Base-by-base conservation (phyloP, 2,113 vertebrate genomes). In the Asarcornis scutulata region DNA sequence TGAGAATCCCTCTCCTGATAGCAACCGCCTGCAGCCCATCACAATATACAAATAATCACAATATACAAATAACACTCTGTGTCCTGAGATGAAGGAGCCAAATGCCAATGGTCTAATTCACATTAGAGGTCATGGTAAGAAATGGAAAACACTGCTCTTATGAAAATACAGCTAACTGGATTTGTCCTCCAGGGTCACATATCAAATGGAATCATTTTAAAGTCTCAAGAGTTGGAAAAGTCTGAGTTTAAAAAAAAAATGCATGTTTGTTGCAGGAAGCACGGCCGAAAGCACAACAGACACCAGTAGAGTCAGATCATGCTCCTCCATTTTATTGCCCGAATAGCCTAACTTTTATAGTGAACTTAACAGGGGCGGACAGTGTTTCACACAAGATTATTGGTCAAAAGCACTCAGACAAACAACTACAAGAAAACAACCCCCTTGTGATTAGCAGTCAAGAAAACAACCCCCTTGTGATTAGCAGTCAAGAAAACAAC, bases 171-270 rank as follows among this genome's bases (percentile, higher is more conserved):
- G 38, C 12, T 48, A 93, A 91, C 63, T 60, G 53, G 62, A 93
- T 73, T 82, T 29, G 11, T 92, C 88, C 68, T 96, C 8, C 1
- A 96, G 92, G 95, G 91, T 76, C 73, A 94, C 12, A 20, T 96
- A 96, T 97, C 83, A 95, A 92, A 81, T 29, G 34, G 89, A 90
- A 82, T 88, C 1, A 64, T 32, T 71, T 89, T 81, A 38, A 91
- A 81, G n/a, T 21, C 73, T 95, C 77, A 91, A 83, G 86, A 91
- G 72, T 38, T 87, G 95, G 81, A 95, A 87, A 84, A 75, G 40
- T 88, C 76, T 91, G 64, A 16, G 0, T 58, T 78, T 86, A 59
- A 94, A 97, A 92, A 9, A 94, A 88, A 90, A 86, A 95, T 68
- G 59, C 38, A 21, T 97, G 92, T 97, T 36, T 36, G 36, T 36